Evolutionary conservation across 2,113 vertebrate genomes (phyloP), one percentile per base, ranked within the genome.

Genomic region (Salvelinus sp.): DNA sequence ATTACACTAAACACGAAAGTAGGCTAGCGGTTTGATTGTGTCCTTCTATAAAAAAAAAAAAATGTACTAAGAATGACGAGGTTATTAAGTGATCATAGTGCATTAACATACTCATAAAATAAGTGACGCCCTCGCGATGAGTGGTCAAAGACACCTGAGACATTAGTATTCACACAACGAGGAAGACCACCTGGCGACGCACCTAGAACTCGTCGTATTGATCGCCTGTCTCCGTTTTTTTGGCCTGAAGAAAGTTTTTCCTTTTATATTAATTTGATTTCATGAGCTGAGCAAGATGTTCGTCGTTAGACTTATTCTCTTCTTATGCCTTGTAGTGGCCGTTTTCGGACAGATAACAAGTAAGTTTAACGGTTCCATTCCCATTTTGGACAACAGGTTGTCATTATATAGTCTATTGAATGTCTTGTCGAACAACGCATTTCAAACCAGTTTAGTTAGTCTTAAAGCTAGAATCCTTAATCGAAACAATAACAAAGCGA

Each of bases 81-180:
- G 3, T 54, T 50, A 50, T 50, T 54, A 16, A 16, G 16, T 18
- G 50, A 54, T 54, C 50, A 54, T 54, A 18, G 16, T 3, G 50
- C 4, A 18, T 54, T 16, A 54, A 54, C 5, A 44, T 5, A 5
- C 14, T 54, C 14, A 1, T 18, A 54, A 18, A 33, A 33, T 33
- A 33, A 1, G 9, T 10, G 7, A 2, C 38, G 38, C 38, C 38
- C 38, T 44, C 9, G 38, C 6, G 38, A 84, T 87, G 89, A 74
- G 88, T 83, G 89, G 86, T 18, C 80, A 70, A 73, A 60, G 3
- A 77, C 47, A 70, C 18, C 50, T 73, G 54, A 67, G 44, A 28
- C n/a, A 25, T 80, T 62, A 23, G 20, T 62, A 22, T 22, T 62
- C 58, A 22, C 20, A 62, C 58, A 10, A 18, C 6, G 7, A 22